phyloP scores from a whole-genome alignment of 2,113 vertebrate genomes.

The Nycticebus coucang region DNA sequence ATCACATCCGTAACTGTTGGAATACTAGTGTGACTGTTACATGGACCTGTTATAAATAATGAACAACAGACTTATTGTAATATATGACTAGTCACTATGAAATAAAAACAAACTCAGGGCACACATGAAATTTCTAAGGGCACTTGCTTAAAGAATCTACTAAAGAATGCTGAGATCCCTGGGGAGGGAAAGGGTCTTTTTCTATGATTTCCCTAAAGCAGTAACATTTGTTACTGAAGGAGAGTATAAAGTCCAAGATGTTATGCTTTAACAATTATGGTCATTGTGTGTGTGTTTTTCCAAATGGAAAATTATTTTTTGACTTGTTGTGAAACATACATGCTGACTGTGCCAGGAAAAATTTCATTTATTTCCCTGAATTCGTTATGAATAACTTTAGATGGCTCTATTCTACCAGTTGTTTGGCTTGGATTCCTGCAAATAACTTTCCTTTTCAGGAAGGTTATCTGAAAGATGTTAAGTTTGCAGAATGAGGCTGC shows the following conservation, averaged over 20 bases:
- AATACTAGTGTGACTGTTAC: conserved; percentile 74
- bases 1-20: conserved; percentile 73
- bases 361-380: conserved; percentile 38
- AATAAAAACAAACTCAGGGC: conserved; percentile 33
- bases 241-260: not conserved
- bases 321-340: conserved; percentile 55
- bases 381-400: conserved; percentile 38
- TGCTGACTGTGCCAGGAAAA: conserved; percentile 47
- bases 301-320: conserved; percentile 64
- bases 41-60: conserved; percentile 82
- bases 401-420: not conserved
- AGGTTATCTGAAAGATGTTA: not conserved
- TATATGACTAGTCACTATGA: conserved; percentile 55
- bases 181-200: not conserved
- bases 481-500: not conserved
- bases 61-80: conserved; percentile 71
- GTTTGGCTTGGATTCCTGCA: conserved; percentile 2
- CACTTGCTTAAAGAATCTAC: not conserved
- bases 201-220: not conserved
- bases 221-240: not conserved
- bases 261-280: not conserved
- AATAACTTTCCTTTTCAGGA: conserved; percentile 24
- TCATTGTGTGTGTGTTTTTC: not conserved
- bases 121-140: not conserved
- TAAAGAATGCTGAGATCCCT: not conserved